These are phyloP conservation scores for Thalassaphorura encarpata DNA, from an alignment of 1,140 invertebrate genomes.

Conservation along the genomic window DNA sequence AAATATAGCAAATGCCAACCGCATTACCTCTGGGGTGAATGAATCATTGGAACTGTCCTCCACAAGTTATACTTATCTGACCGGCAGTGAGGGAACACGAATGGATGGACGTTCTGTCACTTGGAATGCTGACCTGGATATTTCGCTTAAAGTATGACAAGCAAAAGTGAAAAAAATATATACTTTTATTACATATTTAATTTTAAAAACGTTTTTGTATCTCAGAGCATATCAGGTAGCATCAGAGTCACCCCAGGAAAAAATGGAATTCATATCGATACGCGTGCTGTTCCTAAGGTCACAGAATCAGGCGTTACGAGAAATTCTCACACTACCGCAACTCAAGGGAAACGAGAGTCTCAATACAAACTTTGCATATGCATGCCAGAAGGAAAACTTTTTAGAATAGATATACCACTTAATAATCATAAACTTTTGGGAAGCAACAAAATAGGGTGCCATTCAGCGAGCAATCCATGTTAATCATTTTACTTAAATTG, in stretches of 20 bases:
- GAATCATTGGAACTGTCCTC: constrained; percentile 56
- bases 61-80: constrained; percentile 37
- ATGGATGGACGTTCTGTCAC: constrained; percentile 53
- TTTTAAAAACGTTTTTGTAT: no score
- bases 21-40: constrained; percentile 60
- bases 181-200: no score
- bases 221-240: no score
- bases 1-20: constrained; percentile 54
- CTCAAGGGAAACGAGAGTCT: constrained; percentile 33
- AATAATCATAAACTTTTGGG: constrained; percentile 14
- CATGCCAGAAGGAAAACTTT: constrained; percentile 73
- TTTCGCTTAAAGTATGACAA: constrained; percentile 52
- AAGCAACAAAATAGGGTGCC: constrained; percentile 21
- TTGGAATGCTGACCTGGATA: constrained; percentile 64
- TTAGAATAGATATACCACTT: constrained; percentile 55
- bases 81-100: constrained; percentile 41
- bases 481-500: neutral
- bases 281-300: constrained; percentile 58
- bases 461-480: constrained; percentile 15
- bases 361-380: constrained; percentile 80
- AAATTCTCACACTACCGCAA: constrained; percentile 34
- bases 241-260: no score
- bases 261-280: constrained; percentile 58
- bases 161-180: constrained; percentile 58
- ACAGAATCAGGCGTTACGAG: constrained; percentile 39